These are phyloP conservation scores for Thryonomys swinderianus DNA, from an alignment of 2,113 vertebrate genomes.

Conservation along the genomic window DNA sequence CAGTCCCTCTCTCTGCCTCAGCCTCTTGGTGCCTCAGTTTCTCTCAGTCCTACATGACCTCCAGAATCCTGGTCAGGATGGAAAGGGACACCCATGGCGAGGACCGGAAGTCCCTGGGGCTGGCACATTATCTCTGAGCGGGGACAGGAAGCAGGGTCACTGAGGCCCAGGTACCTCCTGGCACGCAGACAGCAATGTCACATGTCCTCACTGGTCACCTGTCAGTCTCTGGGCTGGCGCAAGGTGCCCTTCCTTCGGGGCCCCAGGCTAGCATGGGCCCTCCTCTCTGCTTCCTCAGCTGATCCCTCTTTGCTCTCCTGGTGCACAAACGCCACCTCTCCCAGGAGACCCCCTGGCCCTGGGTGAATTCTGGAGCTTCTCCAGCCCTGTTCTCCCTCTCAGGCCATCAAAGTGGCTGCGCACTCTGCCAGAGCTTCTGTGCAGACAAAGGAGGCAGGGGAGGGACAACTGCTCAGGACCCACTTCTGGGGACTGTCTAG, in stretches of 20 bases:
- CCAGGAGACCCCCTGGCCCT: not conserved
- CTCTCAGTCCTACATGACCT: not conserved
- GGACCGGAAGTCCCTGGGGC: not conserved
- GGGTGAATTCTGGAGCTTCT: too few relatives aligned
- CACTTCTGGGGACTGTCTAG: not conserved
- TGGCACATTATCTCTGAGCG: too few relatives aligned
- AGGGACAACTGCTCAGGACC: not conserved
- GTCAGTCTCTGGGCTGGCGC: accelerated
- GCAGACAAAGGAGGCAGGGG: not conserved
- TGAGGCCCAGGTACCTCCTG: not conserved
- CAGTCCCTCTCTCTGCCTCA: not conserved
- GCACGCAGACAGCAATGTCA: not conserved
- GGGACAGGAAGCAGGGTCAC: too few relatives aligned
- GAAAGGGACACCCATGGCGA: not conserved
- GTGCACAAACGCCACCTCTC: not conserved
- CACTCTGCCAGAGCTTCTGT: not conserved
- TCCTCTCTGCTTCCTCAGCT: not conserved
- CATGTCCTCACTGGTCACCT: not conserved
- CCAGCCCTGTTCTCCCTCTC: not conserved
- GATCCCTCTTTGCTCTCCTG: not conserved
- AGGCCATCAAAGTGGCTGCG: not conserved
- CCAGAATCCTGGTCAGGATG: not conserved
- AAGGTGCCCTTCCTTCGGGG: not conserved
- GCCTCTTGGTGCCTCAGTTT: not conserved
- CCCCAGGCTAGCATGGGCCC: not conserved